phyloP scores from a whole-genome alignment of 2,888 invertebrate species.

The Limnephilus auricula region DNA sequence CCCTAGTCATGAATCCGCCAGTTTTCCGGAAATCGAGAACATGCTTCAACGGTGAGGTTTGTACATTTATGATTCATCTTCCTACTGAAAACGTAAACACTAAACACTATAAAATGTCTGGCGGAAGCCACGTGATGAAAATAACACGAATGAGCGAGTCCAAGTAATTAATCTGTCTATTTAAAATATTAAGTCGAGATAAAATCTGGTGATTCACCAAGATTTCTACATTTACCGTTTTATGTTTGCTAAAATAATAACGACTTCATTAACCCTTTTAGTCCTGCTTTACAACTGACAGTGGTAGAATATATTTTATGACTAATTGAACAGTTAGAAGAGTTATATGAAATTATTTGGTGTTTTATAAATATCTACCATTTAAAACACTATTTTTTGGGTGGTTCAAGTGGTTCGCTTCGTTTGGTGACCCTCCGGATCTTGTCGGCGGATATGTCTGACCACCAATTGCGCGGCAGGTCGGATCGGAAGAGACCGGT shows the following conservation, averaged over 20 bases:
- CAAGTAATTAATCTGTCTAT: conserved; percentile 2
- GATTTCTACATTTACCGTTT: neutral
- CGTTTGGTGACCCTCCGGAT: too few species aligned
- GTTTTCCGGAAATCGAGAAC: neutral
- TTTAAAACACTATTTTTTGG: too few species aligned
- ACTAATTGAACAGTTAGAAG: too few species aligned
- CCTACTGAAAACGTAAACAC: neutral
- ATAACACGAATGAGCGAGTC: neutral
- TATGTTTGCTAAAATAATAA: neutral
- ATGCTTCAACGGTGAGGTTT: neutral
- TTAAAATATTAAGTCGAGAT: neutral
- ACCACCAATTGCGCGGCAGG: too few species aligned
- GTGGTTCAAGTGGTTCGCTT: too few species aligned
- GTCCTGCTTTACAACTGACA: too few species aligned
- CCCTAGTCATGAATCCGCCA: neutral
- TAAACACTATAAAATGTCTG: neutral
- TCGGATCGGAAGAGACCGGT: too few species aligned
- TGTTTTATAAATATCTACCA: too few species aligned
- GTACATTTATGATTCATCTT: neutral
- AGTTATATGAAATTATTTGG: too few species aligned
- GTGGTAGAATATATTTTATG: too few species aligned
- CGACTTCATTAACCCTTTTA: neutral
- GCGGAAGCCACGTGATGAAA: neutral
- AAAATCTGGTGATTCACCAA: neutral
- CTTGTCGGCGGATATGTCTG: too few species aligned